Evolutionary conservation across 2,797 vertebrate species (phyloP).

Genomic region (Somateria mollissima): DNA sequence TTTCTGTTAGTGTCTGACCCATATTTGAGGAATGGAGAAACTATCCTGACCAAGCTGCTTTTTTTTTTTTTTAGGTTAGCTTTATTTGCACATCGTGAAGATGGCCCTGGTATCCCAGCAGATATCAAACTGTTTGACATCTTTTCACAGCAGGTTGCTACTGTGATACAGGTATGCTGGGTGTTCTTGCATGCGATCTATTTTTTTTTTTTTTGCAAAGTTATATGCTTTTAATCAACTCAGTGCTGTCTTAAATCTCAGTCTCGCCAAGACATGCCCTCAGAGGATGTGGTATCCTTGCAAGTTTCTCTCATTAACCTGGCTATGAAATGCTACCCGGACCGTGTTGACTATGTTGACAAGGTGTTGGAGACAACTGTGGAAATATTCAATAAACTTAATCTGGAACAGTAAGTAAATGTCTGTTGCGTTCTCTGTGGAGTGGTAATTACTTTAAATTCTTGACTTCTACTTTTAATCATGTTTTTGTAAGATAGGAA

Average conservation of each 20-base stretch:
- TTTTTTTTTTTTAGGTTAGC: constrained; percentile 84
- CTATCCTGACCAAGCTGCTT: background rate
- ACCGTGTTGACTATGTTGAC: constrained; percentile 97
- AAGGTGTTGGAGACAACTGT: constrained; percentile 97
- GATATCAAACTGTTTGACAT: constrained; percentile 99
- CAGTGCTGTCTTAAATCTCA: constrained; percentile 60
- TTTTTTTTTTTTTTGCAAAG: background rate
- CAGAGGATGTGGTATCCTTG: constrained; percentile 96
- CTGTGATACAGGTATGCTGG: constrained; percentile 92
- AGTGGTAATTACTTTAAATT: background rate
- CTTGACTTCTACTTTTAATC: background rate
- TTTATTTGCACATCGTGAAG: constrained; percentile 97
- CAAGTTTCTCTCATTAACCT: constrained; percentile 99
- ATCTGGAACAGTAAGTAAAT: constrained; percentile 93
- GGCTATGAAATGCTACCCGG: constrained; percentile 98
- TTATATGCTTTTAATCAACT: background rate
- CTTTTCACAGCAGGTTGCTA: constrained; percentile 98
- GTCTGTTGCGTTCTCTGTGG: background rate
- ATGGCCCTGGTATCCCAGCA: constrained; percentile 96
- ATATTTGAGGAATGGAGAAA: background rate
- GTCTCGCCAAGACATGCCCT: constrained; percentile 99
- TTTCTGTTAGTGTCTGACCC: background rate
- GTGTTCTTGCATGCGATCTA: background rate
- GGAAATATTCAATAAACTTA: constrained; percentile 98
- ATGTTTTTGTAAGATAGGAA: background rate